Conservation (phyloP, 2,797 vertebrate genomes). For the Sebastes steindachneri region DNA sequence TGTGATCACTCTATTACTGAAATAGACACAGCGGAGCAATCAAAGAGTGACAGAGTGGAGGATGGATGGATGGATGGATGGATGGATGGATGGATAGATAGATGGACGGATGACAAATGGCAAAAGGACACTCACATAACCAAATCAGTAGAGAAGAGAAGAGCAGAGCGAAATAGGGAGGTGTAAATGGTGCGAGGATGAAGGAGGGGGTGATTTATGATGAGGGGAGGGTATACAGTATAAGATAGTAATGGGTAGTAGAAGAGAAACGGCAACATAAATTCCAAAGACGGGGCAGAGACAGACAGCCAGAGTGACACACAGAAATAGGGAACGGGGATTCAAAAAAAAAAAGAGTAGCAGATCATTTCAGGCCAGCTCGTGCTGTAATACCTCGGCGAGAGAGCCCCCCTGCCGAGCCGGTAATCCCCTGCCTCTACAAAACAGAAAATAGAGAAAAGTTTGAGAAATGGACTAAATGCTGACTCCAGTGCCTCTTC, state of each 20-base stretch:
- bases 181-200: neutral
- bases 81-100: neutral
- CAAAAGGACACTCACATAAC: neutral
- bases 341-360: slow-evolving; percentile 46
- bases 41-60: slow-evolving; percentile 25
- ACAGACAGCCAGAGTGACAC: slow-evolving; percentile 37
- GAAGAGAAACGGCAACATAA: slow-evolving; percentile 54
- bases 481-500: slow-evolving; percentile 63
- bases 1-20: slow-evolving; percentile 40
- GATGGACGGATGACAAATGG: slow-evolving; percentile 5
- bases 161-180: neutral
- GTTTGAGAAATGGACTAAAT: slow-evolving; percentile 60
- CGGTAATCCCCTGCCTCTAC: slow-evolving; percentile 65
- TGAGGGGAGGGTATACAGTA: slow-evolving; percentile 35
- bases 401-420: slow-evolving; percentile 52
- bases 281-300: slow-evolving; percentile 42
- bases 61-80: neutral
- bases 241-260: slow-evolving; percentile 46
- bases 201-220: slow-evolving; percentile 42
- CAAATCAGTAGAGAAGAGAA: slow-evolving; percentile 5
- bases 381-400: slow-evolving; percentile 51
- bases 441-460: slow-evolving; percentile 65
- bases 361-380: slow-evolving; percentile 64
- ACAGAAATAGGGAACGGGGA: slow-evolving; percentile 23
- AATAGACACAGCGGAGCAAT: slow-evolving; percentile 44